phyloP scores from a whole-genome alignment of 2,888 invertebrate species.

The Carterocephalus palaemon region DNA sequence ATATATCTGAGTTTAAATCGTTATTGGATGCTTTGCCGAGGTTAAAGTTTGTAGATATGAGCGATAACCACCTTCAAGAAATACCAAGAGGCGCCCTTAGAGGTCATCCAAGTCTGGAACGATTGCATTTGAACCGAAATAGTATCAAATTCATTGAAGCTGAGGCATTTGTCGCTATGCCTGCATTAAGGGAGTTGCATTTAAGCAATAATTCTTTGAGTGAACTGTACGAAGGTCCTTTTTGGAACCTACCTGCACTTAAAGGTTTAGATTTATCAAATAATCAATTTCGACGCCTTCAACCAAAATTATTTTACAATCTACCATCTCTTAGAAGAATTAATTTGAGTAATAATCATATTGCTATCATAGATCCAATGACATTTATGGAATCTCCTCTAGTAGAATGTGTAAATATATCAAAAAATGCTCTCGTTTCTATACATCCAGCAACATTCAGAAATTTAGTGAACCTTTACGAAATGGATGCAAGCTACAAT shows the following conservation, averaged over 20 bases:
- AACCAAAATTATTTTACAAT: constrained; percentile 85
- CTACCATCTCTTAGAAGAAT: constrained; percentile 86
- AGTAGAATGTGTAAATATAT: constrained; percentile 89
- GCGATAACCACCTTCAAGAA: constrained; percentile 86
- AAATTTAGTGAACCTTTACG: constrained; percentile 86
- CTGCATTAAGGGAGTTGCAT: constrained; percentile 88
- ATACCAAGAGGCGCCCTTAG: constrained; percentile 88
- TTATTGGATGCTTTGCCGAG: constrained; percentile 87
- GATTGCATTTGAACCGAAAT: constrained; percentile 89
- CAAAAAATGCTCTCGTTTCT: constrained; percentile 83
- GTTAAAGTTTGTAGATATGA: constrained; percentile 87
- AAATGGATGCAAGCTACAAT: constrained; percentile 87
- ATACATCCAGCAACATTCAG: constrained; percentile 88
- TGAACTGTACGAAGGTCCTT: constrained; percentile 84
- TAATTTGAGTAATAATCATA: constrained; percentile 86
- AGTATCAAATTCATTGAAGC: constrained; percentile 85
- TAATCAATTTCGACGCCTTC: constrained; percentile 85
- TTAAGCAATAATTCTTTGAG: constrained; percentile 90
- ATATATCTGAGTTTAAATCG: constrained; percentile 85
- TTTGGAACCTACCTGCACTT: constrained; percentile 90
- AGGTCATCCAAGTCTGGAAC: constrained; percentile 88
- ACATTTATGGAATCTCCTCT: constrained; percentile 85
- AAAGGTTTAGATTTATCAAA: constrained; percentile 90
- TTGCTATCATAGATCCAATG: constrained; percentile 84
- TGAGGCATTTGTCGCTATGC: constrained; percentile 90